Evolutionary conservation across 2,113 vertebrate genomes (phyloP).

Genomic region (Osmerus eperlanus): DNA sequence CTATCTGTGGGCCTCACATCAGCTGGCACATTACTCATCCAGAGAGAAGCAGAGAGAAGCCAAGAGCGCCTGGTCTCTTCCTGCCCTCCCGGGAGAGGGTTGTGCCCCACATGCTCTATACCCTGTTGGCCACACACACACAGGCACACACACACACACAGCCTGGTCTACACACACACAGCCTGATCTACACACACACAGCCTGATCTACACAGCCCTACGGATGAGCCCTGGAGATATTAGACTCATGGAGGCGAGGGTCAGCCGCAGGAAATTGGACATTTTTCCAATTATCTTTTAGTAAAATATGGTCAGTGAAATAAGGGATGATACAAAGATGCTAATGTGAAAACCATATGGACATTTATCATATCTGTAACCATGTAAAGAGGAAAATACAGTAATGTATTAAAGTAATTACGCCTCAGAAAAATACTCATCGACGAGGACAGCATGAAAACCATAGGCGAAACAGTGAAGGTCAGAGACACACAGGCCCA

Average conservation of each 20-base stretch:
- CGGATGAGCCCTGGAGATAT: conserved; percentile 20
- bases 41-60: not conserved
- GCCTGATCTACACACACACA: not conserved
- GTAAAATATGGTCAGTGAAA: not conserved
- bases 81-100: conserved; percentile 2
- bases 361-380: not conserved
- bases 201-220: conserved; percentile 1
- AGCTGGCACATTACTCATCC: conserved; percentile 29
- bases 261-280: conserved; percentile 19
- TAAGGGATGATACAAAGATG: not conserved
- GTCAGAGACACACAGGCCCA: not conserved
- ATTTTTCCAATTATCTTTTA: conserved; percentile 33
- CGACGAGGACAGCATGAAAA: not conserved
- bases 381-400: not conserved
- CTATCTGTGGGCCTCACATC: conserved; percentile 5
- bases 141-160: not conserved
- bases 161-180: too few relatives aligned
- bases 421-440: not conserved
- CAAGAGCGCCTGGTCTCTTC: not conserved
- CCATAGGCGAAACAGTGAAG: not conserved
- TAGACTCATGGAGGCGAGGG: not conserved
- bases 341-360: conserved; percentile 29
- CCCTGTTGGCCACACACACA: not conserved
- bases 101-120: conserved; percentile 16
- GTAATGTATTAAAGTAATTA: not conserved